Percentiles rank a stretch among this genome's conserved stretches.
These are phyloP conservation scores for Oryctes rhinoceros DNA, from an alignment of 1,140 invertebrate species.

Conservation along the genomic window DNA sequence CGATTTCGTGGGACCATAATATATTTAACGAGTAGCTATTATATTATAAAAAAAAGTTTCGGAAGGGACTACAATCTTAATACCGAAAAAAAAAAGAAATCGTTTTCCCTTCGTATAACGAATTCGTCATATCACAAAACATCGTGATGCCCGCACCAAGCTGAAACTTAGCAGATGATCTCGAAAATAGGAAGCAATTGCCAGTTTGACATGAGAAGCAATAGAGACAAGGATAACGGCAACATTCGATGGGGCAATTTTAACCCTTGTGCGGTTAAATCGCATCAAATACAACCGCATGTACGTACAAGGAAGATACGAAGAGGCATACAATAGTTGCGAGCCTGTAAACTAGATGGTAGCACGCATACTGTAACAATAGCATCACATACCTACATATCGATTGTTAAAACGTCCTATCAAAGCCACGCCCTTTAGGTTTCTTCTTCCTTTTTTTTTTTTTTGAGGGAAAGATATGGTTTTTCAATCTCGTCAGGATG, in stretches of 20 bases:
- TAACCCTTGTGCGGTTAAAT: conserved; percentile 16
- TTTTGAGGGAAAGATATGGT: too few species aligned
- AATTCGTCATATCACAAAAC: too few species aligned
- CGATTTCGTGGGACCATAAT: too few species aligned
- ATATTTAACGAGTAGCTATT: too few species aligned
- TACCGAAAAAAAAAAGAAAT: too few species aligned
- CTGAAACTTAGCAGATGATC: neutral
- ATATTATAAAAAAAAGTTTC: too few species aligned
- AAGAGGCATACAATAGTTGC: neutral
- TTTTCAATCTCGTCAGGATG: too few species aligned
- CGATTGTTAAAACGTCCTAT: conserved; percentile 18
- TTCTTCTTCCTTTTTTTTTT: conserved; percentile 10
- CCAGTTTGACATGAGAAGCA: conserved; percentile 21
- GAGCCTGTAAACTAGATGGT: conserved; percentile 23
- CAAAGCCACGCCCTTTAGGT: conserved; percentile 17
- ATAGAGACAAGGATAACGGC: conserved; percentile 17
- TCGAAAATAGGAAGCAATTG: conserved; percentile 18
- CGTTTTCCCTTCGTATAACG: too few species aligned
- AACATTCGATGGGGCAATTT: conserved; percentile 16
- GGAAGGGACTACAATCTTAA: too few species aligned
- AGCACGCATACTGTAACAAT: conserved; percentile 24
- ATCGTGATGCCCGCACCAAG: too few species aligned
- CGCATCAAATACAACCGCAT: neutral
- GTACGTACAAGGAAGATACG: neutral
- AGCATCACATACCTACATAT: conserved; percentile 4